These are phyloP conservation scores for Lepidochrysops patricia DNA, from an alignment of 2,888 invertebrate genomes.

Conservation along the genomic window DNA sequence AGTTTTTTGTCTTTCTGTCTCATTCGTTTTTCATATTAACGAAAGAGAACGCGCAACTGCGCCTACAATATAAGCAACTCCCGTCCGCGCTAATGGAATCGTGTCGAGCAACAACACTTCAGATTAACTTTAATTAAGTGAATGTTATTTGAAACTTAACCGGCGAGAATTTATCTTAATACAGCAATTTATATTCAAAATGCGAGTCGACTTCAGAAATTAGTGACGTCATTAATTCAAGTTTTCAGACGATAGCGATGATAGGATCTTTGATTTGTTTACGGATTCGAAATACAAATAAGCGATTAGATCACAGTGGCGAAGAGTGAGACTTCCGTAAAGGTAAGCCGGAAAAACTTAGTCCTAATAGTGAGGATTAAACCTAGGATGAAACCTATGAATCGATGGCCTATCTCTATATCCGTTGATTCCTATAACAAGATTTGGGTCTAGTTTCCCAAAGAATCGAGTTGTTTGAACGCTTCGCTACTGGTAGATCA, in stretches of 20 bases:
- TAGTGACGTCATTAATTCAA: conserved; percentile 9
- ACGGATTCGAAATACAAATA: neutral
- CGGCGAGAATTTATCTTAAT: conserved; percentile 42
- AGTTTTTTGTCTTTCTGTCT: neutral
- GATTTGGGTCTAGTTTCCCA: too few relatives aligned
- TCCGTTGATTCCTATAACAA: too few relatives aligned
- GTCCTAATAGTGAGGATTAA: too few relatives aligned
- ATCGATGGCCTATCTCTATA: too few relatives aligned
- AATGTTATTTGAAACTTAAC: conserved; percentile 60
- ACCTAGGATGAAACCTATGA: too few relatives aligned
- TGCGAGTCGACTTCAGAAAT: conserved; percentile 8
- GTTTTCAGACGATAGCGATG: conserved; percentile 4
- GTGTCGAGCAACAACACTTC: conserved; percentile 52
- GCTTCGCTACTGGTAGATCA: too few relatives aligned
- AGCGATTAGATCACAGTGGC: too few relatives aligned
- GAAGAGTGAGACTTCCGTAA: too few relatives aligned
- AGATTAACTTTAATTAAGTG: conserved; percentile 69
- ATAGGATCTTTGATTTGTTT: conserved; percentile 8
- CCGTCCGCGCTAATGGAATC: conserved; percentile 56
- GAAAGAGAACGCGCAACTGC: too few relatives aligned
- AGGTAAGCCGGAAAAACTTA: too few relatives aligned
- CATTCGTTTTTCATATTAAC: neutral
- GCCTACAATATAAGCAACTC: neutral
- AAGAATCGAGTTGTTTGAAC: too few relatives aligned
- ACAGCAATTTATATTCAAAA: conserved; percentile 14